Evolutionary conservation across 2,113 vertebrate genomes (phyloP).

Genomic region (Etia nguti): DNA sequence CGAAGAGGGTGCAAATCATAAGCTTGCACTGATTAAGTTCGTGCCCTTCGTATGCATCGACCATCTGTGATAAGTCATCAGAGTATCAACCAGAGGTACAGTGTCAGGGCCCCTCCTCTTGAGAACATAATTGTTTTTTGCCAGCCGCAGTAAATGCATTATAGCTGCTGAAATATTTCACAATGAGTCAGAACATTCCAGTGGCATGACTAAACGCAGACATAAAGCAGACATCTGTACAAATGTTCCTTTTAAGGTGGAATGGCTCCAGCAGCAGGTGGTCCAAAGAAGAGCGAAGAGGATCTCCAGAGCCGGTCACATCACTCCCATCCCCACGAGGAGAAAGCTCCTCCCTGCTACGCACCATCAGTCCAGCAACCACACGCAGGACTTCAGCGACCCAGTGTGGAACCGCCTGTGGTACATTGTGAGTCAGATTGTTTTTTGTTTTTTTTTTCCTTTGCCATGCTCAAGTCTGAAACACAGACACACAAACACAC

Average conservation of each 20-base stretch:
- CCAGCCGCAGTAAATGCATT: not conserved
- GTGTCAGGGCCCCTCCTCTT: not conserved
- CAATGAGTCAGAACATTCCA: not conserved
- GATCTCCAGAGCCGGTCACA: constrained; percentile 69
- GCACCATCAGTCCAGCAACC: constrained; percentile 29
- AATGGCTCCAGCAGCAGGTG: constrained; percentile 94
- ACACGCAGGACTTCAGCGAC: constrained; percentile 77
- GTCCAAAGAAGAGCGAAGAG: constrained; percentile 84
- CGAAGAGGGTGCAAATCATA: not conserved
- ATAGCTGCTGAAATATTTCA: not conserved
- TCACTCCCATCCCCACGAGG: not conserved
- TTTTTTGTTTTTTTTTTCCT: not conserved
- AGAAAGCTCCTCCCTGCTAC: not conserved
- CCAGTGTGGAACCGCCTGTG: constrained; percentile 87
- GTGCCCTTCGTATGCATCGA: not conserved
- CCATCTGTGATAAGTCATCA: not conserved
- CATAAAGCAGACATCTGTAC: not conserved
- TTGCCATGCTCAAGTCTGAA: constrained; percentile 7
- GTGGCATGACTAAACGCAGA: not conserved
- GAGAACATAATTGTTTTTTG: not conserved
- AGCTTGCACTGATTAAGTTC: not conserved
- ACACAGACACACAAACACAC: not conserved
- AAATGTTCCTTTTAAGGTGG: constrained; percentile 77
- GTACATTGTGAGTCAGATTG: constrained; percentile 83
- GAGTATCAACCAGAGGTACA: not conserved